Percentiles rank a stretch among this genome's conserved stretches.
Conservation (phyloP, 1,140 invertebrate species). For the Hycleus phaleratus region DNA sequence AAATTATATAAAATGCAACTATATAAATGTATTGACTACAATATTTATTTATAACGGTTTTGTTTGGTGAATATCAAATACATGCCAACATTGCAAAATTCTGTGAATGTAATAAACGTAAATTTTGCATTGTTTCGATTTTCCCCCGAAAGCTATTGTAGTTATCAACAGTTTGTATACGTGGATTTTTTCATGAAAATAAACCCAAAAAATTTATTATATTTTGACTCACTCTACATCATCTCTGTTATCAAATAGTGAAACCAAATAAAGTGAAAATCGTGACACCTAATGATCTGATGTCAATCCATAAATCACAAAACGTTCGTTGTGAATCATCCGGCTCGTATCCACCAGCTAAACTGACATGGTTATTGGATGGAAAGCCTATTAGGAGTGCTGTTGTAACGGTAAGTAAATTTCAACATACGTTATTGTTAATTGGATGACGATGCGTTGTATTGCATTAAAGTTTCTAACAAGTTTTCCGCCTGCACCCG, state of each 20-base stretch:
- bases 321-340: conserved; percentile 59
- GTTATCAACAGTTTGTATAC: background rate
- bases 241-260: conserved; percentile 43
- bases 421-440: too few relatives aligned
- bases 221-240: too few relatives aligned
- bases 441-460: too few relatives aligned
- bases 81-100: conserved; percentile 2
- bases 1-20: too few relatives aligned
- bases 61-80: too few relatives aligned
- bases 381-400: conserved; percentile 53
- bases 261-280: conserved; percentile 64
- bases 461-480: too few relatives aligned
- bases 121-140: conserved; percentile 25
- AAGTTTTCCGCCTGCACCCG: too few relatives aligned
- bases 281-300: conserved; percentile 49
- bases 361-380: conserved; percentile 62
- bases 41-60: too few relatives aligned
- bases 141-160: conserved; percentile 4
- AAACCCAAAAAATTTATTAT: too few relatives aligned
- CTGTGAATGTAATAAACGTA: conserved; percentile 20
- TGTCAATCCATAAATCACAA: conserved; percentile 54
- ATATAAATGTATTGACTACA: too few relatives aligned
- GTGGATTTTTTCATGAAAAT: too few relatives aligned
- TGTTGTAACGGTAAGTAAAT: conserved; percentile 43
- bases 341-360: conserved; percentile 66